phyloP scores from a whole-genome alignment of 2,113 vertebrate genomes.

The Colaptes auratus region DNA sequence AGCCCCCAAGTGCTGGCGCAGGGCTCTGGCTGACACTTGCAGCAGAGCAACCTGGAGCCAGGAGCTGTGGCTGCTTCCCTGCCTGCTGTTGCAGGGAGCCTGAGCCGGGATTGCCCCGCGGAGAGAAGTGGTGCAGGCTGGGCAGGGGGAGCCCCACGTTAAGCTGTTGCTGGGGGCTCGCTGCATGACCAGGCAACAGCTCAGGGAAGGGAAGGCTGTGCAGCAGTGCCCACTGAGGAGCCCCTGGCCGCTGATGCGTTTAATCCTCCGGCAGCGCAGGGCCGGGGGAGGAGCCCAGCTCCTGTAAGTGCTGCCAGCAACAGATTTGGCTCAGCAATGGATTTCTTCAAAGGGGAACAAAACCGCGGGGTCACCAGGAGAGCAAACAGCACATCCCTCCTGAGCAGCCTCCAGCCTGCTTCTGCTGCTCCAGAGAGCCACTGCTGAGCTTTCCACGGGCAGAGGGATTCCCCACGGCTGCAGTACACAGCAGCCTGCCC shows the following conservation, averaged over 20 bases:
- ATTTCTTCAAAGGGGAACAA: background rate
- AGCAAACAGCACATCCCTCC: accelerated
- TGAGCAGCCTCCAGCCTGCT: accelerated
- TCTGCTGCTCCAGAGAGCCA: background rate
- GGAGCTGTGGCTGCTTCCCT: accelerated
- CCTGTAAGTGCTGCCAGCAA: background rate
- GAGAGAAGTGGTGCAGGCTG: background rate
- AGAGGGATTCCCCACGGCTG: accelerated
- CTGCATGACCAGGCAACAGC: accelerated
- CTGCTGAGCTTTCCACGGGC: accelerated
- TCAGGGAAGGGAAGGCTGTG: accelerated
- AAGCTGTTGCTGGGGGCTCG: accelerated
- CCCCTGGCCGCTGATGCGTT: accelerated
- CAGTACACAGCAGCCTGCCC: background rate
- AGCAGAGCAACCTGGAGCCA: background rate
- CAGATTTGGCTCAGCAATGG: background rate
- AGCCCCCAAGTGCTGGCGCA: background rate
- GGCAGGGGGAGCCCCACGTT: accelerated
- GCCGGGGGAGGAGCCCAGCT: background rate
- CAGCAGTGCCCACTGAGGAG: accelerated
- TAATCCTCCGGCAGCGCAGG: background rate
- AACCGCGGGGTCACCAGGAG: accelerated
- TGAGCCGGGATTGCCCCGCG: accelerated
- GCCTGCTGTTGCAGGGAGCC: background rate
- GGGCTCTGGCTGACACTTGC: background rate